phyloP scores from a whole-genome alignment of 2,888 invertebrate species.

The Calephelis perditalis region DNA sequence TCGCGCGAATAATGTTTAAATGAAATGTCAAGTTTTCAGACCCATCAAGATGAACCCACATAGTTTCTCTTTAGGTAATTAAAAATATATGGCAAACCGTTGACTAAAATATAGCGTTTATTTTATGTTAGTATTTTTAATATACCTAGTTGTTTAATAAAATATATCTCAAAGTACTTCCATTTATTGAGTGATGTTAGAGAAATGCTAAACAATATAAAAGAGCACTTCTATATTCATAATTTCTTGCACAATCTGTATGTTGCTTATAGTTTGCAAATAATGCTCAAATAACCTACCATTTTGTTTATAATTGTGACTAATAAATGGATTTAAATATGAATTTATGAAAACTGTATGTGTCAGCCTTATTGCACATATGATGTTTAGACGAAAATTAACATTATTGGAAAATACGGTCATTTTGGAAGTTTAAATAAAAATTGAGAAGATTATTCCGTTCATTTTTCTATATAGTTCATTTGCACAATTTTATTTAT shows the following conservation, averaged over 20 bases:
- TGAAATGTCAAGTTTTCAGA: too few species aligned
- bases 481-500: too few species aligned
- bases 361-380: too few species aligned
- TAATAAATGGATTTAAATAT: constrained; percentile 13
- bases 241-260: constrained; percentile 15
- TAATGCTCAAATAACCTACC: constrained; percentile 18
- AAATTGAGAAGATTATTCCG: too few species aligned
- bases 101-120: neutral
- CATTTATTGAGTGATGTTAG: constrained; percentile 25
- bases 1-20: too few species aligned
- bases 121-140: constrained; percentile 4
- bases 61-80: too few species aligned
- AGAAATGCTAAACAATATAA: constrained; percentile 10
- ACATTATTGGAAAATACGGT: too few species aligned
- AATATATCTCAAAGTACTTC: constrained; percentile 26
- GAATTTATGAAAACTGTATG: neutral
- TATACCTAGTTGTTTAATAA: constrained; percentile 16
- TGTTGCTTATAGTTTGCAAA: constrained; percentile 16
- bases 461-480: too few species aligned
- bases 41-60: too few species aligned
- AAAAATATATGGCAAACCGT: too few species aligned
- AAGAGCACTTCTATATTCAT: constrained; percentile 6
- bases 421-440: too few species aligned
- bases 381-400: too few species aligned
- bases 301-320: constrained; percentile 13